Evolutionary conservation across 2,888 invertebrate species (phyloP), one percentile per base, ranked within the genome.

Genomic region (Drosophila putrida): DNA sequence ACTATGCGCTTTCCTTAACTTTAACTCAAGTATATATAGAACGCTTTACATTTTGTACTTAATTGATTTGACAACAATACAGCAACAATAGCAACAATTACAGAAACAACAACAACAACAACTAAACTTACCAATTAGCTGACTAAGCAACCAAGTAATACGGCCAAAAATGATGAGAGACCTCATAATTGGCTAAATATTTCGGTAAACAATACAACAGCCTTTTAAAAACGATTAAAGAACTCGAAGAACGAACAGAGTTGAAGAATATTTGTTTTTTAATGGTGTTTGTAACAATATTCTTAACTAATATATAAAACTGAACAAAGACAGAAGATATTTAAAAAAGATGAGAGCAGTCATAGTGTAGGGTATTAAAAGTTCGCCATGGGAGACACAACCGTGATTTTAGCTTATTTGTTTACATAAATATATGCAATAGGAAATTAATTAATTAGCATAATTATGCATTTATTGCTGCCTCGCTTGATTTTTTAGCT

Each of bases 401-500:
- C 4, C 9, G n/a, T n/a, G 9, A 28, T 1, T n/a, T 20, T 43
- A 6, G 43, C 25, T 25, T 5, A 43, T 36, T 55, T 54, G 36
- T 43, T 57, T 62, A 63, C 55, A 75, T 57, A 73, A 77, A 63
- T 64, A 69, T 71, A 85, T 79, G 74, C 70, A 71, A 75, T 64
- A 69, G 66, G 65, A 71, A 86, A 71, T 85, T 70, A 82, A 83
- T 65, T 46, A 81, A 83, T 87, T 79, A 71, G 75, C 83, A 87
- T 87, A 83, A 87, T 87, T 87, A 87, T 81, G 80, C 82, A 83
- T 83, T 83, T 78, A 38, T 58, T 63, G 59, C 49, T 71, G 71
- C 15, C 68, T 78, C 54, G 62, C 64, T 71, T 66, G 58, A 38
- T 36, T 61, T 63, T 70, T 63, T 54, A n/a, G 54, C 57, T 86